Base-by-base conservation (phyloP, 2,113 vertebrate species). In the Empidonax traillii region DNA sequence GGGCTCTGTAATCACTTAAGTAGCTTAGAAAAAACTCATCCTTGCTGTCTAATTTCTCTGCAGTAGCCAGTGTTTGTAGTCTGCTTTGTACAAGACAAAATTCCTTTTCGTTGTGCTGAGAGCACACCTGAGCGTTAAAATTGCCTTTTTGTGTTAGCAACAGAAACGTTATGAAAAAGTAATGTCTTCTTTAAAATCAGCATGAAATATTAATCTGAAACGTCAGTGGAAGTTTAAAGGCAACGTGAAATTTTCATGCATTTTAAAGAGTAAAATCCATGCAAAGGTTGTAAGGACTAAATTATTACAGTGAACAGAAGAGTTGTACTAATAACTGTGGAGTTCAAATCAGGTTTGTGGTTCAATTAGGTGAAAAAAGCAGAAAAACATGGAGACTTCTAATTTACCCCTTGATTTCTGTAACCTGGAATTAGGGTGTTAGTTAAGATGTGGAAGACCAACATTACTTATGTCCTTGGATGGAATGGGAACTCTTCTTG, bases 151-250 rank as follows among this genome's bases (percentile, higher is more conserved):
- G 25, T 53, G 5, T 51, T 41, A 53, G 53, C 24, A 28, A 20
- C 17, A 46, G 33, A 43, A 65, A 6, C 0, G 0, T 41, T 76
- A 14, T 2, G 33, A 23, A 62, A 18, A 69, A 28, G 4, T 65
- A 56, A 21, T 2, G 0, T 35, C 0, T 72, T 61, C 17, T 37
- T 87, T 49, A 63, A 78, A 89, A 59, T 49, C 25, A 31, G 11
- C 11, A 12, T 75, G 53, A 91, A 87, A 72, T 87, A 47, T 8
- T 77, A 0, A n/a, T 72, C 30, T 66, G 9, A 80, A 62, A 37
- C 33, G 30, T 47, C 33, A 55, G 20, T 41, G 62, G 86, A 62
- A 69, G 28, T 58, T 87, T 71, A 27, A 84, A 71, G 8, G 33
- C 14, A 51, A 49, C 15, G 13, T 77, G 91, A 62, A 23, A 13